Conservation (phyloP, 1,140 invertebrate species). For the Bombus balteatus region DNA sequence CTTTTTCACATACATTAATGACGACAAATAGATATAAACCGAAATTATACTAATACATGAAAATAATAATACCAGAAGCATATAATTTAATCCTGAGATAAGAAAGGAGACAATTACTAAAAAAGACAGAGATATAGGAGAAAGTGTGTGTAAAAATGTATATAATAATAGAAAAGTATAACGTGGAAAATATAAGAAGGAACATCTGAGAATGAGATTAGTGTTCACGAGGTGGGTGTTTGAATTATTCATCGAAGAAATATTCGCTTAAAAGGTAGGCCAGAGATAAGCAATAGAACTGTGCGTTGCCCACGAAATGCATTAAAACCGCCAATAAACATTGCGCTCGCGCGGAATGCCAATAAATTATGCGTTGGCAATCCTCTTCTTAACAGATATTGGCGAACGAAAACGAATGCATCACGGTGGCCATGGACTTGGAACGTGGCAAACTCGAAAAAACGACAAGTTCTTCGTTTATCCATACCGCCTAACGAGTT, state of each 20-base stretch:
- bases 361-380: slow-evolving; percentile 66
- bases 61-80: too few relatives aligned
- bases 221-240: not conserved
- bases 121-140: not conserved
- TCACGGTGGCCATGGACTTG: slow-evolving; percentile 5
- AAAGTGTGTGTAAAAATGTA: not conserved
- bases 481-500: slow-evolving; percentile 46
- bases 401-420: slow-evolving; percentile 53
- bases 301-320: slow-evolving; percentile 47
- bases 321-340: slow-evolving; percentile 66
- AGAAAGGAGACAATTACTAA: not conserved
- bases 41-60: too few relatives aligned
- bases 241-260: slow-evolving; percentile 64
- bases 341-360: slow-evolving; percentile 60
- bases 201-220: slow-evolving; percentile 31
- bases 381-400: slow-evolving; percentile 51
- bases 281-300: slow-evolving; percentile 57
- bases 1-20: too few relatives aligned
- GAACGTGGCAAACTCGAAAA: slow-evolving; percentile 45
- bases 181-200: not conserved
- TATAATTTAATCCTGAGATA: too few relatives aligned
- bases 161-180: slow-evolving; percentile 1
- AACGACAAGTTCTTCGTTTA: slow-evolving; percentile 11
- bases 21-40: too few relatives aligned
- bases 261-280: slow-evolving; percentile 54